phyloP scores from a whole-genome alignment of 2,113 vertebrate species.

The Hydrochoerus hydrochaeris region DNA sequence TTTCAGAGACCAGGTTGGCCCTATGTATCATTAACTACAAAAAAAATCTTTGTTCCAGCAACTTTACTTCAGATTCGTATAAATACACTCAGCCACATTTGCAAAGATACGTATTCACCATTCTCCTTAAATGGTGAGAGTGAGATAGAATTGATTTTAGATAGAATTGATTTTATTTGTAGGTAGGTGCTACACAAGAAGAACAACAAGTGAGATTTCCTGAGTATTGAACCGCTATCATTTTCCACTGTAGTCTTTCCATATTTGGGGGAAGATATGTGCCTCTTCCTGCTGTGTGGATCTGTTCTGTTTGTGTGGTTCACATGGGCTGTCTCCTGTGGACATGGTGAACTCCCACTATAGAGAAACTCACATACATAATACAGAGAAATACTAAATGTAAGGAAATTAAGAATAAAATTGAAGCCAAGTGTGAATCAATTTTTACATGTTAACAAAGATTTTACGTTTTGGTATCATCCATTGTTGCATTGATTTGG shows the following conservation, averaged over 20 bases:
- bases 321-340: not conserved
- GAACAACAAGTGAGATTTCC: not conserved
- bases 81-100: not conserved
- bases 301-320: not conserved
- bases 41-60: slow-evolving; percentile 26
- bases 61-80: not conserved
- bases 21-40: not conserved
- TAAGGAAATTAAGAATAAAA: slow-evolving; percentile 3
- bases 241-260: slow-evolving; percentile 25
- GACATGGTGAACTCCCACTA: not conserved
- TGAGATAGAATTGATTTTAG: not conserved
- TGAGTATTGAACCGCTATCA: not conserved
- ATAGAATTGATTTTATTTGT: not conserved
- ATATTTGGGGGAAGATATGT: not conserved
- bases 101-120: not conserved
- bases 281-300: not conserved
- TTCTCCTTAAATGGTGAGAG: not conserved
- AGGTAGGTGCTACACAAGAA: not conserved
- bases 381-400: slow-evolving; percentile 32
- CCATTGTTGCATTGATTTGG: not conserved
- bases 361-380: slow-evolving; percentile 1
- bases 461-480: not conserved
- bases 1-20: not conserved
- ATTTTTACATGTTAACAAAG: not conserved
- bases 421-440: not conserved